Evolutionary conservation across 2,797 vertebrate species (phyloP), one percentile per base, ranked within the genome.

Genomic region (Hoplostethus atlanticus): DNA sequence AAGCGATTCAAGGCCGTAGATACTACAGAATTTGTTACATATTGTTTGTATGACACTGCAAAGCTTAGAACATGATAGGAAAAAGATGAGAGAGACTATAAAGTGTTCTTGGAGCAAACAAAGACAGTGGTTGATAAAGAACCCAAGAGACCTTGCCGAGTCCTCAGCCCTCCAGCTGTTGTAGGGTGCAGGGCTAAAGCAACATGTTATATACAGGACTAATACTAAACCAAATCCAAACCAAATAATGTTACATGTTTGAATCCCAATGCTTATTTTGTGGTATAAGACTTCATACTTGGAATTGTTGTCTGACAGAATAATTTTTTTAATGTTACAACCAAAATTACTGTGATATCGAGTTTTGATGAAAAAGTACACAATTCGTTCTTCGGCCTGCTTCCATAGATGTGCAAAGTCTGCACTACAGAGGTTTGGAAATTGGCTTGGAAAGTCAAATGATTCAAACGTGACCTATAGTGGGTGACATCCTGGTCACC

Each of bases 391-490:
- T 42, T 21, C 13, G 28, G 7, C 31, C n/a, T 63, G 25, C 28
- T 63, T 55, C 46, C n/a, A 68, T 46, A 60, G 28, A 68, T 77
- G 9, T 31, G 40, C 31, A 46, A 66, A 64, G 50, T 53, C 75
- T 6, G 47, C 28, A 55, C 25, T 68, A 62, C 51, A 64, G 69
- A 61, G 16, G 36, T 71, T 47, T 61, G 46, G 52, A 63, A 11
- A 51, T 40, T 34, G 64, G 64, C 2, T 56, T 73, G 44, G 62
- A 48, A 51, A n/a, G 38, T 11, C 10, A 34, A 60, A 31, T 36
- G 53, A 80, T 82, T 59, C 28, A 65, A 52, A 52, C 9, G 3
- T 54, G 10, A 69, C 73, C 63, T 67, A 28, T 28, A 30, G 55
- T 21, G 21, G 21, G 21, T 21, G 62, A 58, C 34, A 42, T 75